These are phyloP conservation scores for Lerista edwardsae DNA, from an alignment of 2,797 vertebrate genomes.

Conservation along the genomic window DNA sequence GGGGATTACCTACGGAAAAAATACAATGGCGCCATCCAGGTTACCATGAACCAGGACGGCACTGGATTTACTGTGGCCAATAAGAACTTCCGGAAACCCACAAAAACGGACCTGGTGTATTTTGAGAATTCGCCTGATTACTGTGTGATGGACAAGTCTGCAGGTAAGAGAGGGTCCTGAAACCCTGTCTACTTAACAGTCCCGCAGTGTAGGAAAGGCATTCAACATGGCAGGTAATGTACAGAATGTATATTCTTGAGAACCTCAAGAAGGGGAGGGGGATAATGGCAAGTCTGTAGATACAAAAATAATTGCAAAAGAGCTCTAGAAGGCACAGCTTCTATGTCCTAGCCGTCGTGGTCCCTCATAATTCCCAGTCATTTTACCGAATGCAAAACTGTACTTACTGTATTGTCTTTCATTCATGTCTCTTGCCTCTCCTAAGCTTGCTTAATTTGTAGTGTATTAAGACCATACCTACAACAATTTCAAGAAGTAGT, in stretches of 20 bases:
- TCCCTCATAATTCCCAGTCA: not conserved
- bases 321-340: not conserved
- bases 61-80: constrained; percentile 92
- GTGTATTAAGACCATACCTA: not conserved
- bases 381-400: not conserved
- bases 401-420: too few relatives aligned
- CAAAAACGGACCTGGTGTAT: constrained; percentile 93
- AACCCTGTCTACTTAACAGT: not conserved
- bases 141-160: constrained; percentile 91
- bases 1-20: constrained; percentile 94
- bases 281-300: not conserved
- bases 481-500: not conserved
- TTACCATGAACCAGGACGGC: constrained; percentile 96
- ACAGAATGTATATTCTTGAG: not conserved
- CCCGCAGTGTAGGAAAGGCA: not conserved
- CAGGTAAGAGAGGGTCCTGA: constrained; percentile 79
- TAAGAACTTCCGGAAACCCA: constrained; percentile 89
- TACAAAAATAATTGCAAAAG: not conserved
- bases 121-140: constrained; percentile 98
- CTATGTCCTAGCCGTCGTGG: too few relatives aligned
- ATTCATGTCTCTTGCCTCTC: too few relatives aligned
- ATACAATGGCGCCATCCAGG: constrained; percentile 93
- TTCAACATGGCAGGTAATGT: not conserved
- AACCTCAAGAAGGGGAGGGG: not conserved
- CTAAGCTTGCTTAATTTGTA: not conserved